A percentile compares a stretch with the other conserved stretches of the same genome.
phyloP scores from a whole-genome alignment of 2,888 invertebrate species.

The Hyposoter didymator region DNA sequence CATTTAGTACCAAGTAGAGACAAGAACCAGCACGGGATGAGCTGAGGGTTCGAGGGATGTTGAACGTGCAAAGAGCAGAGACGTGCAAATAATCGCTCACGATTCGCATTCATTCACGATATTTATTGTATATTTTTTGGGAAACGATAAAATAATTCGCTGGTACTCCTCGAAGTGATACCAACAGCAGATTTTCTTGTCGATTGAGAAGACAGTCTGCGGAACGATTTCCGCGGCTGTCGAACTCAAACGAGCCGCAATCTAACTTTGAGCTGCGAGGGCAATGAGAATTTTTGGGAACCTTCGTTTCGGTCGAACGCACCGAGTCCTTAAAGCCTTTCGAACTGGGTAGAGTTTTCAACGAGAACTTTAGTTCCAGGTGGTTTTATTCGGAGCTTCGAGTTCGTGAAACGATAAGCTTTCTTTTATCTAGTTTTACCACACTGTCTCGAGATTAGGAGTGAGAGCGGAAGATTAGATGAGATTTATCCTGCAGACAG shows the following conservation, averaged over 20 bases:
- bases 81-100: not conserved
- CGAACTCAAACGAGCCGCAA: not conserved
- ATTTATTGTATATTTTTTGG: too few species aligned
- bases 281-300: not conserved
- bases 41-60: not conserved
- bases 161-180: not conserved
- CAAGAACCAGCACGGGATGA: not conserved
- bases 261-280: not conserved
- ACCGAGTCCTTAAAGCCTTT: constrained; percentile 6
- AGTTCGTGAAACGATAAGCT: constrained; percentile 38
- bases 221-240: not conserved
- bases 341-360: constrained; percentile 27
- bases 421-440: constrained; percentile 41
- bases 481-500: constrained; percentile 1
- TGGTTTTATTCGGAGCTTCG: constrained; percentile 44
- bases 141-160: not conserved
- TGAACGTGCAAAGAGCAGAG: not conserved
- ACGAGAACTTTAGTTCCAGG: constrained; percentile 4
- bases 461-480: not conserved
- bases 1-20: not conserved
- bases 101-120: too few species aligned
- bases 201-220: not conserved
- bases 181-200: not conserved
- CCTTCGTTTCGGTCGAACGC: not conserved
- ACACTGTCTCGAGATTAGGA: not conserved